Evolutionary conservation across 2,113 vertebrate species (phyloP).

Genomic region (Elgaria multicarinata): DNA sequence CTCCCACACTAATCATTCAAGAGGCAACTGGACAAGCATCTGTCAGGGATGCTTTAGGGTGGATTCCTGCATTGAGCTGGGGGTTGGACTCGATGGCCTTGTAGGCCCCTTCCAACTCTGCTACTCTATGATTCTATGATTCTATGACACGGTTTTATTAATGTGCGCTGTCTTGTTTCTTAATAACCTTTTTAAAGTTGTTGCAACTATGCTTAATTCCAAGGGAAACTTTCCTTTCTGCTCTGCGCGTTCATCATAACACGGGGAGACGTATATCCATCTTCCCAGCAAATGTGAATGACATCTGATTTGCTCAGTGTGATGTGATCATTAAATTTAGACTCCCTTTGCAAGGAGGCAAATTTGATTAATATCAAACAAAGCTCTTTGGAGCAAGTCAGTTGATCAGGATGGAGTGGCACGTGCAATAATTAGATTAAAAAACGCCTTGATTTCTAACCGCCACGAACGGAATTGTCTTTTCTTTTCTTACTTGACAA

Average conservation of each 20-base stretch:
- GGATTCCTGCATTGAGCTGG: too few relatives aligned
- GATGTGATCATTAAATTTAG: conserved; percentile 68
- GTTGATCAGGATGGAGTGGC: conserved; percentile 55
- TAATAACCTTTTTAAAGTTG: conserved; percentile 33
- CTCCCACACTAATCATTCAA: too few relatives aligned
- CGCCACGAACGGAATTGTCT: conserved; percentile 50
- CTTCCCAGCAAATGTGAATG: conserved; percentile 42
- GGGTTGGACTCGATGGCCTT: too few relatives aligned
- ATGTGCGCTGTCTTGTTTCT: conserved; percentile 27
- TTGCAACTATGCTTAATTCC: conserved; percentile 38
- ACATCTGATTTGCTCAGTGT: conserved; percentile 66
- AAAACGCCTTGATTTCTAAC: conserved; percentile 71
- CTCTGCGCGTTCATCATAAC: conserved; percentile 15
- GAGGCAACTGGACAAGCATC: too few relatives aligned
- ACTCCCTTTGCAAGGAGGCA: conserved; percentile 60
- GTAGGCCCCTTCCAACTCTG: too few relatives aligned
- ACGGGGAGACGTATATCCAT: neutral
- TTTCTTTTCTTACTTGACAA: conserved; percentile 57
- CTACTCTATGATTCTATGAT: too few relatives aligned
- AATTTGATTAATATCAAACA: conserved; percentile 77
- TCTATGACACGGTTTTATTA: too few relatives aligned
- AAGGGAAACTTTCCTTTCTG: conserved; percentile 7
- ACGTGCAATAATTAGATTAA: conserved; percentile 68
- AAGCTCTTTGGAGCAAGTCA: conserved; percentile 71
- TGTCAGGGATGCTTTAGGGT: too few relatives aligned